Base-by-base conservation (phyloP, 2,888 invertebrate species). In the Polydrusus pterygomalis region DNA sequence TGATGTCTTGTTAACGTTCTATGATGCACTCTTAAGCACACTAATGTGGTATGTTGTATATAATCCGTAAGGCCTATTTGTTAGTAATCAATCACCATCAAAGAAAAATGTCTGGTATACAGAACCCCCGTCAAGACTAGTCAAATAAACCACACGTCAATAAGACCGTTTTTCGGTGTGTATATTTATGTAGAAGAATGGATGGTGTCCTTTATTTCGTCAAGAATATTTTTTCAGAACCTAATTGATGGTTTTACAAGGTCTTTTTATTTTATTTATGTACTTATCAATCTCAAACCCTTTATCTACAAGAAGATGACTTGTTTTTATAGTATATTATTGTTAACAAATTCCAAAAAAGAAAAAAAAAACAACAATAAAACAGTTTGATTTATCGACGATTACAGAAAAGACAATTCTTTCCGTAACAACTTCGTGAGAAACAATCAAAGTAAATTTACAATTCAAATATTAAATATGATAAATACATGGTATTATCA, bases 401-500 rank as follows among this genome's bases (percentile, higher is more conserved):
- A 25, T 5, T 25, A 5, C 1, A 25, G 25, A n/a, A n/a, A n/a
- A n/a, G n/a, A n/a, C n/a, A n/a, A n/a, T n/a, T n/a, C 10, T 43
- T 2, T 49, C 17, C n/a, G 25, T 69, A 15, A 43, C 43, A 2
- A 25, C 17, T 69, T 69, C 58, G 69, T 69, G 56, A 56, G 69
- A 69, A 69, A 56, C 62, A 62, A 62, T 62, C 49, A 70, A 49
- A 43, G 15, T n/a, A 47, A 30, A 70, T 75, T 75, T 58, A 40
- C 70, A 75, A 56, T 65, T 64, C 34, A 70, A 70, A 74, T 69
- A 51, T 25, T 69, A 51, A 47, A 68, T 69, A 70, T 75, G 70
- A 75, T 75, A 70, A 75, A 65, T 70, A 38, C 54, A 15, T 65
- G 65, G 75, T 75, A 70, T 75, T 75, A 73, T 51, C 60, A 40